These are phyloP conservation scores for Dryobota labecula DNA, from an alignment of 2,888 invertebrate species.

Conservation along the genomic window DNA sequence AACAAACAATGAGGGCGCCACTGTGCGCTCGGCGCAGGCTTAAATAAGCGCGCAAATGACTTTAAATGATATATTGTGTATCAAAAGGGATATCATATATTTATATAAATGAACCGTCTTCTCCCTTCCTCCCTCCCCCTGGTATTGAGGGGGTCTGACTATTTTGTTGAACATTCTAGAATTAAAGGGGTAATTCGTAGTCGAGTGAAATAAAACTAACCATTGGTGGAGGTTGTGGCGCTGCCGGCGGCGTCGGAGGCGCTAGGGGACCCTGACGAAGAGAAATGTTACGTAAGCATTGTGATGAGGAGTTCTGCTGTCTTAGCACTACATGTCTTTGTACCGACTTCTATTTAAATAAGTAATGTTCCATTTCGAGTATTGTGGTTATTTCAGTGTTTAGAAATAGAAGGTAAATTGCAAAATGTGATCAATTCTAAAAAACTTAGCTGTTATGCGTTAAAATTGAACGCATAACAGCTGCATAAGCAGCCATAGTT, in stretches of 20 bases:
- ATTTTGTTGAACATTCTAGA: slow-evolving; percentile 14
- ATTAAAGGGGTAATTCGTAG: slow-evolving; percentile 30
- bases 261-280: slow-evolving; percentile 84
- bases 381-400: no score
- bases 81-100: slow-evolving; percentile 12
- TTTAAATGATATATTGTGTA: slow-evolving; percentile 15
- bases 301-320: no score
- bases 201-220: slow-evolving; percentile 69
- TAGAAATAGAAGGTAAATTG: no score
- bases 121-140: slow-evolving; percentile 8
- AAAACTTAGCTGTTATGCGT: no score
- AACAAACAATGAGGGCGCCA: no score
- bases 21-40: no score
- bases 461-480: no score
- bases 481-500: no score
- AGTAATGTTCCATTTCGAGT: no score
- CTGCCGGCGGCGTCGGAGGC: slow-evolving; percentile 89
- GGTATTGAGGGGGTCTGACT: not conserved
- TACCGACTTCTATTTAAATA: no score
- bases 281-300: not conserved
- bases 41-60: slow-evolving; percentile 27
- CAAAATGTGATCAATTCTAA: no score
- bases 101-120: slow-evolving; percentile 35
- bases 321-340: no score
- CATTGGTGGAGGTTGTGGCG: slow-evolving; percentile 88